A percentile compares a stretch with the other conserved stretches of the same genome.
Evolutionary conservation across 2,888 invertebrate genomes (phyloP).

Genomic region (Spodoptera picta): DNA sequence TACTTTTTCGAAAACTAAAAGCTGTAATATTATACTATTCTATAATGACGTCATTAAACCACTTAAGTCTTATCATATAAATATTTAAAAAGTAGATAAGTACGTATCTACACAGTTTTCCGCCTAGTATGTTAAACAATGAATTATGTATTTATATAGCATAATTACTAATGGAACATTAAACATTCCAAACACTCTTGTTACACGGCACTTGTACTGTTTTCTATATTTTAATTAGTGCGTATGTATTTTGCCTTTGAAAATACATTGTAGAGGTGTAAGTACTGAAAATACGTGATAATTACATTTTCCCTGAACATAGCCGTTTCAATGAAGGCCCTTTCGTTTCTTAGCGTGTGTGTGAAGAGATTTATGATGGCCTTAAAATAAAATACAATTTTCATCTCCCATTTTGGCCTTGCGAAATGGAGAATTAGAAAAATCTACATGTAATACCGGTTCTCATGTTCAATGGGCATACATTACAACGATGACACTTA

Average conservation of each 20-base stretch:
- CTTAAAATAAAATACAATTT: conserved; percentile 86
- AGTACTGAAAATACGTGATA: conserved; percentile 72
- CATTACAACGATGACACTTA: conserved; percentile 74
- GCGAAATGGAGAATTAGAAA: conserved; percentile 78
- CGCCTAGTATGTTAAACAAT: conserved; percentile 3
- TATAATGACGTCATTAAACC: no score
- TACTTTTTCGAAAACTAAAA: no score
- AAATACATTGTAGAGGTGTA: conserved; percentile 31
- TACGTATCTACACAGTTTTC: neutral
- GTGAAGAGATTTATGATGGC: conserved; percentile 80
- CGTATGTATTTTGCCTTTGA: conserved; percentile 13
- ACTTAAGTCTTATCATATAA: no score
- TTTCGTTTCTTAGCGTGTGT: conserved; percentile 75
- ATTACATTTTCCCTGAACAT: conserved; percentile 69
- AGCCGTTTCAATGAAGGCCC: conserved; percentile 69
- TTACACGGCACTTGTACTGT: conserved; percentile 11
- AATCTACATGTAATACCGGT: conserved; percentile 77
- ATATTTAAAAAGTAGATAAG: neutral
- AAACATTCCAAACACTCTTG: neutral
- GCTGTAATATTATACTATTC: no score
- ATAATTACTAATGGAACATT: conserved; percentile 8
- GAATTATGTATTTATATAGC: conserved; percentile 14
- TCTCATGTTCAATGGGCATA: conserved; percentile 73
- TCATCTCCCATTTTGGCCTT: conserved; percentile 72
- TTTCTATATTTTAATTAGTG: conserved; percentile 39